These are phyloP conservation scores for Tenebrosternarchus preto DNA, from an alignment of 2,113 vertebrate species.

Conservation along the genomic window DNA sequence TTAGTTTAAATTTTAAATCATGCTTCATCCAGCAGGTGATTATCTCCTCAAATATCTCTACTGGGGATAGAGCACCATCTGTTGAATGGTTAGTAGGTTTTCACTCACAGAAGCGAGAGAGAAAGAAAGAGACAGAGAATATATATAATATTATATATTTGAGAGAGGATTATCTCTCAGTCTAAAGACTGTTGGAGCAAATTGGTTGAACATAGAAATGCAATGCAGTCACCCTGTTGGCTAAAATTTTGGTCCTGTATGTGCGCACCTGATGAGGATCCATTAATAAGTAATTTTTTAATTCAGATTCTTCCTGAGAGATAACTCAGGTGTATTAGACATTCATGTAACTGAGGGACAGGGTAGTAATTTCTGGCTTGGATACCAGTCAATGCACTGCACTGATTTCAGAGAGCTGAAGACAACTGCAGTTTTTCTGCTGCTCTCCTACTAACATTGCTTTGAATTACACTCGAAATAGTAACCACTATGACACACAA, in stretches of 20 bases:
- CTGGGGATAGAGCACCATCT: conserved; percentile 38
- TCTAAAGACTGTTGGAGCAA: background rate
- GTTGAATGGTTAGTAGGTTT: conserved; percentile 35
- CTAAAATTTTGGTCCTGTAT: background rate
- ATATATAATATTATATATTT: no score
- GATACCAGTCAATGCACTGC: background rate
- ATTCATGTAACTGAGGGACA: background rate
- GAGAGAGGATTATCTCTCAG: no score
- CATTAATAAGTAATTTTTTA: conserved; percentile 19
- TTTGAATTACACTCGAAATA: background rate
- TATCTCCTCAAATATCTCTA: conserved; percentile 32
- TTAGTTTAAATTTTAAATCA: conserved; percentile 54
- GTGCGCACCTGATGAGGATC: background rate
- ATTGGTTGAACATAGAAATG: background rate
- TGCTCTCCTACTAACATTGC: background rate
- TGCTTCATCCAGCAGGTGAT: conserved; percentile 34
- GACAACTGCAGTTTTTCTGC: background rate
- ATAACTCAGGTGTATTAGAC: background rate
- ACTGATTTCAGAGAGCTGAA: background rate
- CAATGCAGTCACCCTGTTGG: conserved; percentile 29
- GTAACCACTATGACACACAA: no score
- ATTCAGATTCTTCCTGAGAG: background rate
- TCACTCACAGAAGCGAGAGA: background rate
- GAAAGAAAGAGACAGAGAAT: no score
- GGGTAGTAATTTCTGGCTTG: background rate